Evolutionary conservation across 2,888 invertebrate species (phyloP).

Genomic region (Ochropleura leucogaster): DNA sequence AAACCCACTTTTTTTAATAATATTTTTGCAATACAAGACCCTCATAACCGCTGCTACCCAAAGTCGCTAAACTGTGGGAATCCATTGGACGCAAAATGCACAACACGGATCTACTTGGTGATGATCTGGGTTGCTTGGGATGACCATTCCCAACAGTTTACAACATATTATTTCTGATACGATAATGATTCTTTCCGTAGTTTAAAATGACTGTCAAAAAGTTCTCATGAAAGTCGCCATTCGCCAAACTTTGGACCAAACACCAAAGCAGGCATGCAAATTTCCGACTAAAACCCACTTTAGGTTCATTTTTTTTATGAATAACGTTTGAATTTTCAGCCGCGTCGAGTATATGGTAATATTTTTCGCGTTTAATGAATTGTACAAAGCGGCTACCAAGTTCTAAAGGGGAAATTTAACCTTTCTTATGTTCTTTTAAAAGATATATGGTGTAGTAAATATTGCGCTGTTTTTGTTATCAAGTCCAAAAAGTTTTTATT

Average conservation of each 20-base stretch:
- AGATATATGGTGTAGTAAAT: conserved; percentile 23
- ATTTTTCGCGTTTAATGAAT: conserved; percentile 65
- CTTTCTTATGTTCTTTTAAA: conserved; percentile 21
- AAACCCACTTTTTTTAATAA: too few species aligned
- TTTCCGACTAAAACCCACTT: conserved; percentile 64
- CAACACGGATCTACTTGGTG: too few species aligned
- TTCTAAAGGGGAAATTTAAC: conserved; percentile 28
- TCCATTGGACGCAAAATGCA: too few species aligned
- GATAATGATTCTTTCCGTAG: too few species aligned
- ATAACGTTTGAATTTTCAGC: conserved; percentile 72
- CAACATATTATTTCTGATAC: too few species aligned
- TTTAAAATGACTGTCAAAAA: too few species aligned
- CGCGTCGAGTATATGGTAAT: conserved; percentile 66
- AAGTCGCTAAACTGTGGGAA: too few species aligned
- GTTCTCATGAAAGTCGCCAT: neutral
- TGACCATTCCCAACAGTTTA: too few species aligned
- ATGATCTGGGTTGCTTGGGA: too few species aligned
- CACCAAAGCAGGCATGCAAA: conserved; percentile 64
- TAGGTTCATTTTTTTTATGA: conserved; percentile 69
- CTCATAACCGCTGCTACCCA: too few species aligned
- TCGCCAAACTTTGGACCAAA: conserved; percentile 27
- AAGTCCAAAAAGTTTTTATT: conserved; percentile 8
- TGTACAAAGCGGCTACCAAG: conserved; percentile 57
- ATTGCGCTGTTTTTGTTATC: conserved; percentile 10
- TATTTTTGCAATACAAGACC: neutral